Conservation (phyloP, 2,797 vertebrate species). For the Oreonectes daqikongensis region DNA sequence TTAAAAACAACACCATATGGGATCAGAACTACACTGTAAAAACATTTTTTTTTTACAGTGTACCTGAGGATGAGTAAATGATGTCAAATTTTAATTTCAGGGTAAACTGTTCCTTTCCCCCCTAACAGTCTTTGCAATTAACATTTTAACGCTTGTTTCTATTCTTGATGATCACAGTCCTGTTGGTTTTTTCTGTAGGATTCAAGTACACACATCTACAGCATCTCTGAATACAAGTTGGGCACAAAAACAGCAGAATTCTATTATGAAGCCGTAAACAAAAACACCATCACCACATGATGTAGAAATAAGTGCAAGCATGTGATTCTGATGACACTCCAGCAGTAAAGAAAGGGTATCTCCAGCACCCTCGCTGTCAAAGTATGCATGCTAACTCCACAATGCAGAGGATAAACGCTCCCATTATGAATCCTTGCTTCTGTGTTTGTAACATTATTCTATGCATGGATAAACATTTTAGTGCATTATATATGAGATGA, state of each 20-base stretch:
- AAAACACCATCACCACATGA: slow-evolving; percentile 7
- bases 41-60: too few relatives aligned
- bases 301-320: slow-evolving; percentile 17
- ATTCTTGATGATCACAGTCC: too few relatives aligned
- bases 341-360: slow-evolving; percentile 47
- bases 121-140: too few relatives aligned
- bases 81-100: not conserved
- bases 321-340: slow-evolving; percentile 48
- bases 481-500: too few relatives aligned
- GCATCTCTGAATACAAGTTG: not conserved
- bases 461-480: too few relatives aligned
- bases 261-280: not conserved
- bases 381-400: not conserved
- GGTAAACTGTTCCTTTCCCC: slow-evolving; percentile 5
- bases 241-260: not conserved
- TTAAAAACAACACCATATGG: not conserved
- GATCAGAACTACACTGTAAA: not conserved
- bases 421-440: too few relatives aligned
- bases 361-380: slow-evolving; percentile 34
- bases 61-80: not conserved
- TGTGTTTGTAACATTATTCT: too few relatives aligned
- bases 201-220: slow-evolving; percentile 1
- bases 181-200: not conserved
- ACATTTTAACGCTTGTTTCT: too few relatives aligned
- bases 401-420: too few relatives aligned